Evolutionary conservation across 2,797 vertebrate genomes (phyloP).

Genomic region (Coluber constrictor): DNA sequence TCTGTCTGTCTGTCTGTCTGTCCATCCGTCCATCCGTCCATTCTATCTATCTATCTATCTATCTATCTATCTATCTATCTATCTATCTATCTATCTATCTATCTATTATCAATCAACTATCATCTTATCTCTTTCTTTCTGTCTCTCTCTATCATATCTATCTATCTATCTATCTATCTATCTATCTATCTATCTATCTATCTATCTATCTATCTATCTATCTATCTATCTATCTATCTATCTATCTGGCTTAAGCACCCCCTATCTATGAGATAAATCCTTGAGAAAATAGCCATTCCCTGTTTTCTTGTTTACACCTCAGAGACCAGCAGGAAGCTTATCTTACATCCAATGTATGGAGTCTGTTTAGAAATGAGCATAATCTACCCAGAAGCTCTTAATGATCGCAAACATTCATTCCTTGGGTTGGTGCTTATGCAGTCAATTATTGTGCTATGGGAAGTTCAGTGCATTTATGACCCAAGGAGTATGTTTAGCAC

Average conservation of each 20-base stretch:
- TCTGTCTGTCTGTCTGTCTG: too few species aligned
- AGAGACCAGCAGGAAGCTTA: not conserved
- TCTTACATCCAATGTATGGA: not conserved
- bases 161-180: not conserved
- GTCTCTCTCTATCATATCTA: too few species aligned
- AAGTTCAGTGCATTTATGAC: slow-evolving; percentile 59
- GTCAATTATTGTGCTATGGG: slow-evolving; percentile 19
- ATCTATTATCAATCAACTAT: too few species aligned
- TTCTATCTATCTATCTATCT: not conserved
- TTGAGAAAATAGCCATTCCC: not conserved
- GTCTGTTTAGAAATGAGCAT: not conserved
- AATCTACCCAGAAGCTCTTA: slow-evolving; percentile 37
- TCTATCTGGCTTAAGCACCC: not conserved
- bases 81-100: not conserved
- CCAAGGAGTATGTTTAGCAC: slow-evolving; percentile 47
- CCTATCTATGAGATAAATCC: not conserved
- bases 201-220: not conserved
- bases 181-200: not conserved
- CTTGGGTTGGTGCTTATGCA: slow-evolving; percentile 23
- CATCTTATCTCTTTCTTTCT: too few species aligned
- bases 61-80: not conserved
- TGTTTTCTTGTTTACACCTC: not conserved
- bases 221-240: not conserved
- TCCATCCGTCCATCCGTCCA: too few species aligned
- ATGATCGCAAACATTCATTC: slow-evolving; percentile 23